These are phyloP conservation scores for Aporophyla lueneburgensis DNA, from an alignment of 2,888 invertebrate species.

Conservation along the genomic window DNA sequence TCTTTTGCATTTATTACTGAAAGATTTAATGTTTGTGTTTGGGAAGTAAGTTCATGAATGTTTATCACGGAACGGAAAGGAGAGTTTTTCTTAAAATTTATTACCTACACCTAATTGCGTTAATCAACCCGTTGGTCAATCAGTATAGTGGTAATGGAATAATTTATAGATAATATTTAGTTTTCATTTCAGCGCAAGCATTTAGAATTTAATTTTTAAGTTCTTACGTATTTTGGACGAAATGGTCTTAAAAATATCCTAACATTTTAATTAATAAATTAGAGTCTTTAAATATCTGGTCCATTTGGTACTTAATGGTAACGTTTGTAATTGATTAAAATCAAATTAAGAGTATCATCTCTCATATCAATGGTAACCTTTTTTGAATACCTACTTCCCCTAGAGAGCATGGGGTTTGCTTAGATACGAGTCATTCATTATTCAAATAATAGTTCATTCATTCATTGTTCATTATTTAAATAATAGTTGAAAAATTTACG, in stretches of 20 bases:
- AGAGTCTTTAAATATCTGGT: not conserved
- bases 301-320: not conserved
- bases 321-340: not conserved
- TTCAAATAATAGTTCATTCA: too few relatives aligned
- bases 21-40: constrained; percentile 2
- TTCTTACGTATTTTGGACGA: not conserved
- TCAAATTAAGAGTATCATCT: not conserved
- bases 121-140: too few relatives aligned
- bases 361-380: not conserved
- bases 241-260: not conserved
- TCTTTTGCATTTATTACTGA: constrained; percentile 49
- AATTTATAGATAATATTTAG: not conserved
- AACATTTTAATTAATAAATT: not conserved
- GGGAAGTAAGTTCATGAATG: not conserved
- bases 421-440: not conserved
- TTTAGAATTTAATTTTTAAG: constrained; percentile 4
- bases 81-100: not conserved
- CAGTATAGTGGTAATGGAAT: too few relatives aligned
- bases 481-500: too few relatives aligned
- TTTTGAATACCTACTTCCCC: not conserved
- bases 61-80: not conserved
- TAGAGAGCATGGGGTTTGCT: not conserved
- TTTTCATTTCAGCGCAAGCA: not conserved
- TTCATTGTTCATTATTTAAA: too few relatives aligned
- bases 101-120: not conserved